phyloP scores from a whole-genome alignment of 2,797 vertebrate species.

The Lycodopsis pacificus region DNA sequence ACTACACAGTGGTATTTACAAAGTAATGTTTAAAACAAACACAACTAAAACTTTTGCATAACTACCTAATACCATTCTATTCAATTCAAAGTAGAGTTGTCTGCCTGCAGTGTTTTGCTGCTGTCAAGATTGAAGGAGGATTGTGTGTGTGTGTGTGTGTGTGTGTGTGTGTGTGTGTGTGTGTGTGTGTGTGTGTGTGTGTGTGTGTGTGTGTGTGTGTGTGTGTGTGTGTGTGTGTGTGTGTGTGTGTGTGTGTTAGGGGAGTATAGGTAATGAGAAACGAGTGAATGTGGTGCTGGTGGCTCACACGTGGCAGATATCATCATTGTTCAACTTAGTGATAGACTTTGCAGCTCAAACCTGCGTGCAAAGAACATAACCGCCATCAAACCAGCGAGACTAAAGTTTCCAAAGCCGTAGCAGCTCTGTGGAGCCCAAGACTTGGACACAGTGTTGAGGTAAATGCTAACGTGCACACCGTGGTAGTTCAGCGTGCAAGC shows the following conservation, averaged over 20 bases:
- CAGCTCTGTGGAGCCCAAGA: not conserved
- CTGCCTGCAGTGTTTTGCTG: constrained; percentile 36
- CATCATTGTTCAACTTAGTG: constrained; percentile 23
- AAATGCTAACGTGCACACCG: not conserved
- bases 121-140: constrained; percentile 12
- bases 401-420: not conserved
- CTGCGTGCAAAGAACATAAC: constrained; percentile 21
- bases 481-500: not conserved
- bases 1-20: not conserved
- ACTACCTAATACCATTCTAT: not conserved
- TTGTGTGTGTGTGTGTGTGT: constrained; percentile 12
- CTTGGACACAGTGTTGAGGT: not conserved
- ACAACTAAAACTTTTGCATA: not conserved
- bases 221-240: not conserved
- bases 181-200: constrained; percentile 12
- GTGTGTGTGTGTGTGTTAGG: constrained; percentile 6
- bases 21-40: constrained; percentile 5
- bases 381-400: constrained; percentile 20
- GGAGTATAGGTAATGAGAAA: not conserved
- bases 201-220: constrained; percentile 11
- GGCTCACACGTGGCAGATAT: constrained; percentile 25
- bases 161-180: constrained; percentile 6
- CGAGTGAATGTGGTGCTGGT: not conserved
- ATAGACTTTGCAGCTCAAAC: constrained; percentile 21
- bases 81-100: constrained; percentile 5